Conservation (phyloP, 1,140 invertebrate genomes). For the Penaeus vannamei region DNA sequence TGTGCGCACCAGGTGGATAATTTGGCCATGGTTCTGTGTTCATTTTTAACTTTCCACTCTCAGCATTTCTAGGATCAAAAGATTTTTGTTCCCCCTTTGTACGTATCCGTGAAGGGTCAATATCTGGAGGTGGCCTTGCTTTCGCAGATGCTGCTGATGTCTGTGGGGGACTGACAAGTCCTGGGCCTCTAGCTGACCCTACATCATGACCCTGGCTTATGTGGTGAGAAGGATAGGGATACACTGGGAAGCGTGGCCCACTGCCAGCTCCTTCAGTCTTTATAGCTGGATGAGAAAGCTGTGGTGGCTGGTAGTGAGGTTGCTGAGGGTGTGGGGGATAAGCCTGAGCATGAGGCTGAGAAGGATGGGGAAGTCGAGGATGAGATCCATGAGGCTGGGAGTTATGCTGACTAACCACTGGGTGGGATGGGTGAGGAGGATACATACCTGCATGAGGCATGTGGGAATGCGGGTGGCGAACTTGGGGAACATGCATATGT, state of each 20-base stretch:
- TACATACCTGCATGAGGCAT: neutral
- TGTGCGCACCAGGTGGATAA: neutral
- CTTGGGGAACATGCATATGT: neutral
- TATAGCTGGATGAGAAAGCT: conserved; percentile 47
- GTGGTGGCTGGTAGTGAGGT: conserved; percentile 17
- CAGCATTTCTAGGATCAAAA: conserved; percentile 51
- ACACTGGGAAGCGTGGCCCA: conserved; percentile 37
- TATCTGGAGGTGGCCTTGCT: conserved; percentile 28
- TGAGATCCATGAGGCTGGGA: neutral
- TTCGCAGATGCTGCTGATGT: conserved; percentile 5
- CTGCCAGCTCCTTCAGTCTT: conserved; percentile 42
- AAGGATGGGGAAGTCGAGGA: neutral
- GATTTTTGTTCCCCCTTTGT: conserved; percentile 60
- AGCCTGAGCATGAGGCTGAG: conserved; percentile 2
- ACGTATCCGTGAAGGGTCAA: conserved; percentile 42
- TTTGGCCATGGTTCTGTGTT: conserved; percentile 23
- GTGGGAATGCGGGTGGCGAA: neutral
- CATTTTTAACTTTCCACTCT: conserved; percentile 22
- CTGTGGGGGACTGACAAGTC: neutral
- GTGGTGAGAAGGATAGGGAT: conserved; percentile 38
- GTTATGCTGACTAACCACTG: neutral
- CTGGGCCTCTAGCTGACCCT: conserved; percentile 21
- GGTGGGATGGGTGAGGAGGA: conserved; percentile 12
- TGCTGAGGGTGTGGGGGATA: neutral
- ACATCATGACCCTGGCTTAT: neutral